Evolutionary conservation across 2,113 vertebrate genomes (phyloP).

Genomic region (Phalacrocorax brasilianus): DNA sequence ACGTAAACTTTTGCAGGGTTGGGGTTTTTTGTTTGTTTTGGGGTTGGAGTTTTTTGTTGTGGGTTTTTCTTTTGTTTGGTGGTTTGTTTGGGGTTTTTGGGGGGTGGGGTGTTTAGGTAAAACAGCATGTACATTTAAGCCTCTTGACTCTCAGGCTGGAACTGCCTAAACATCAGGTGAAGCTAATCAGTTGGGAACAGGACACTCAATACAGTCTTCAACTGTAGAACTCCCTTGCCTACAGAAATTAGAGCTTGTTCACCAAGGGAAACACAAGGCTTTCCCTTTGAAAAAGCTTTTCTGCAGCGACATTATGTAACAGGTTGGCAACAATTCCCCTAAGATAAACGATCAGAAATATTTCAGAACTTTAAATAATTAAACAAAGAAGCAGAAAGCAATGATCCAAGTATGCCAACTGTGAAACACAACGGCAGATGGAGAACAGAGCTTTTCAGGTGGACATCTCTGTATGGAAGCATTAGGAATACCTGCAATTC

Average conservation of each 20-base stretch:
- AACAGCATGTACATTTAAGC: not conserved
- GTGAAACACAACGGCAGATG: not conserved
- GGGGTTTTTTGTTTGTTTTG: not conserved
- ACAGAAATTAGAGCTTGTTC: not conserved
- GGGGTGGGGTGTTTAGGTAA: not conserved
- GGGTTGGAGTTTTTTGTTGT: not conserved
- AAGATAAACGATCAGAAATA: not conserved
- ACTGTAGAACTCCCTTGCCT: not conserved
- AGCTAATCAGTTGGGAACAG: not conserved
- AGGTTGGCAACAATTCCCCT: not conserved
- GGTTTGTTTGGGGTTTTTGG: too few relatives aligned
- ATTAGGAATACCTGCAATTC: not conserved
- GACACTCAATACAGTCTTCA: not conserved
- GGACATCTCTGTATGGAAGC: not conserved
- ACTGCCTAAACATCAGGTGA: not conserved
- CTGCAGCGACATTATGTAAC: not conserved
- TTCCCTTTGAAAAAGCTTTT: not conserved
- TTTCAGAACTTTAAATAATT: constrained; percentile 15
- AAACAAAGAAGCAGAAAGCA: constrained; percentile 2
- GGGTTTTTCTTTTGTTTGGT: not conserved
- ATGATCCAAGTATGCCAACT: not conserved
- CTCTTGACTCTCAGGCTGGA: not conserved
- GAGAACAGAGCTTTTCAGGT: not conserved
- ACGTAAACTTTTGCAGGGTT: not conserved
- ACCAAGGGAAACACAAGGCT: not conserved